phyloP scores from a whole-genome alignment of 2,797 vertebrate species.

The Chelmon rostratus region DNA sequence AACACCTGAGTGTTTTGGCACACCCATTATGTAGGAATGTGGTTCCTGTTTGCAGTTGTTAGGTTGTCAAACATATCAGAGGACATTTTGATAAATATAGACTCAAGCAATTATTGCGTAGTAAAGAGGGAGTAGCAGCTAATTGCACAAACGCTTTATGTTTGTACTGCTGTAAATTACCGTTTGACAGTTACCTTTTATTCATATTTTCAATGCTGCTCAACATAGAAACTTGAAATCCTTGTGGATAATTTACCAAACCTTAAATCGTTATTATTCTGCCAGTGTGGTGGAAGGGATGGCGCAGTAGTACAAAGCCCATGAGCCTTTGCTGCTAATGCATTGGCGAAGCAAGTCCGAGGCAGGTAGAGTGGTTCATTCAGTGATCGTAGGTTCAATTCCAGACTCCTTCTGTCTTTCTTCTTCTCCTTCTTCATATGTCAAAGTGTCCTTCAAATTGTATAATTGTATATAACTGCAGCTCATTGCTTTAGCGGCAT shows the following conservation, averaged over 20 bases:
- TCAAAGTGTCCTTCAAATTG: background rate
- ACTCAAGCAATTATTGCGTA: background rate
- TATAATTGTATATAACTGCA: no score
- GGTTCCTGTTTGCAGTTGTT: background rate
- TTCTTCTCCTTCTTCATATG: no score
- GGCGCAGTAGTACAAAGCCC: background rate
- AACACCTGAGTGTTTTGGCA: background rate
- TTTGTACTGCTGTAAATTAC: background rate
- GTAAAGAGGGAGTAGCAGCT: no score
- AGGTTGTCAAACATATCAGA: background rate
- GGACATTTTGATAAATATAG: background rate
- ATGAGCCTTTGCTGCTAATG: background rate
- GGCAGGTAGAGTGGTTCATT: background rate
- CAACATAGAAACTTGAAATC: no score
- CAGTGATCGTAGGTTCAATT: background rate
- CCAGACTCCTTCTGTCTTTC: background rate
- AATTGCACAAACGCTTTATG: background rate
- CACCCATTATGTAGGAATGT: constrained; percentile 12
- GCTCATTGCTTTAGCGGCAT: background rate
- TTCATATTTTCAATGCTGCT: background rate
- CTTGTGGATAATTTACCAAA: background rate
- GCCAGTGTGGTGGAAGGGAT: background rate
- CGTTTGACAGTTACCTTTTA: background rate
- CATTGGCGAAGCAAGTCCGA: background rate
- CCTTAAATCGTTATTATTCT: no score